Percentiles rank a stretch among this genome's conserved stretches.
phyloP scores from a whole-genome alignment of 2,888 invertebrate genomes.

The Drosophila melanosoma region DNA sequence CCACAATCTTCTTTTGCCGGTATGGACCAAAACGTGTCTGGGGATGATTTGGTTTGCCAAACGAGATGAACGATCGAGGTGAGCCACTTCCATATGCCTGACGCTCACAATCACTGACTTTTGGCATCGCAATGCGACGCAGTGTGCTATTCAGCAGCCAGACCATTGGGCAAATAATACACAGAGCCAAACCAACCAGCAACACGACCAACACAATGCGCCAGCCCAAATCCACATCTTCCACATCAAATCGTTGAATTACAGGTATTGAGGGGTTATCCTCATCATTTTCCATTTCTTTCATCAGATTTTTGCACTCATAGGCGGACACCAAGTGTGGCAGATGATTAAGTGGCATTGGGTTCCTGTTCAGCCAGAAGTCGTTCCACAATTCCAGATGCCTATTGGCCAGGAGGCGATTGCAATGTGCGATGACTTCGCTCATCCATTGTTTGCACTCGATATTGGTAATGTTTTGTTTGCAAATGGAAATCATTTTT shows the following conservation, averaged over 20 bases:
- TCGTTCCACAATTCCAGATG: conserved; percentile 52
- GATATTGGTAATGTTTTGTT: conserved; percentile 26
- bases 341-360: conserved; percentile 18
- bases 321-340: conserved; percentile 42
- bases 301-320: conserved; percentile 58
- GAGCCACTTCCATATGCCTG: background rate
- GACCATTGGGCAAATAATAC: conserved; percentile 20
- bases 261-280: background rate
- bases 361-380: conserved; percentile 57
- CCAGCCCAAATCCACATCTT: conserved; percentile 18
- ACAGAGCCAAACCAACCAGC: conserved; percentile 12
- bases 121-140: conserved; percentile 17
- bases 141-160: conserved; percentile 34
- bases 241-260: background rate
- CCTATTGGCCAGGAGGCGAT: conserved; percentile 39
- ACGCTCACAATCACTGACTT: background rate
- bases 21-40: conserved; percentile 34
- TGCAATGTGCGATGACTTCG: conserved; percentile 50
- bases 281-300: conserved; percentile 26
- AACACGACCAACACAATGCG: conserved; percentile 12
- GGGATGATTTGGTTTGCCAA: conserved; percentile 24
- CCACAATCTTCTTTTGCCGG: conserved; percentile 15
- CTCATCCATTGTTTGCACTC: conserved; percentile 65
- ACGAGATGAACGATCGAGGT: conserved; percentile 45
- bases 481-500: conserved; percentile 62